Percentiles rank a stretch among this genome's conserved stretches.
Evolutionary conservation across 1,140 invertebrate species (phyloP).

Genomic region (Zaprionus vittiger): DNA sequence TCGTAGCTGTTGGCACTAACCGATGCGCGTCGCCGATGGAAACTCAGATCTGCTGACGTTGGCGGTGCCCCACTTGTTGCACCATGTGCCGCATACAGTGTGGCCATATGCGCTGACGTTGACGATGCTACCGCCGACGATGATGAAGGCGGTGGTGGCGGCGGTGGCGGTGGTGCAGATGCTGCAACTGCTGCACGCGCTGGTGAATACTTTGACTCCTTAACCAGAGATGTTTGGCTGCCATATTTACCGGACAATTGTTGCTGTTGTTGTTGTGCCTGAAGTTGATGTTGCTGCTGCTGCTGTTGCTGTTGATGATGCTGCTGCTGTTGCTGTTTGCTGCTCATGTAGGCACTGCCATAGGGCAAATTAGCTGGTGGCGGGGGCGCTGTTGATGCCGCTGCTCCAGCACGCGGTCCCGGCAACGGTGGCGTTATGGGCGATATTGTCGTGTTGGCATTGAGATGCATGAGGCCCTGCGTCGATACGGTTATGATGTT

Average conservation of each 20-base stretch:
- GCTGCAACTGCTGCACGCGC: conserved; percentile 32
- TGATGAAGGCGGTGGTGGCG: conserved; percentile 60
- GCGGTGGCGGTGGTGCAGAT: conserved; percentile 60
- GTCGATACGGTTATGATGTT: conserved; percentile 81
- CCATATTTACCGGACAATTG: conserved; percentile 45
- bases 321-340: conserved; percentile 41
- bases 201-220: conserved; percentile 64
- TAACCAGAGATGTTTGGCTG: conserved; percentile 34
- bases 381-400: conserved; percentile 82
- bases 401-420: conserved; percentile 61
- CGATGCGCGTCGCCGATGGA: conserved; percentile 68
- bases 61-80: conserved; percentile 21
- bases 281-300: conserved; percentile 20
- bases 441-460: conserved; percentile 79
- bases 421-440: conserved; percentile 83
- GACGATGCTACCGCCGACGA: conserved; percentile 51
- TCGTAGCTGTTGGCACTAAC: conserved; percentile 74
- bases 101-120: conserved; percentile 62
- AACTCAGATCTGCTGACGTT: conserved; percentile 53
- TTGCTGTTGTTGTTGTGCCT: conserved; percentile 37
- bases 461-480: conserved; percentile 80
- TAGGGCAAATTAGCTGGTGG: conserved; percentile 72
- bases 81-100: conserved; percentile 49
- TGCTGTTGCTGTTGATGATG: conserved; percentile 32
- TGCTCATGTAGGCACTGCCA: conserved; percentile 49